phyloP scores from a whole-genome alignment of 2,888 invertebrate genomes.

The Ptychoptera contaminata region DNA sequence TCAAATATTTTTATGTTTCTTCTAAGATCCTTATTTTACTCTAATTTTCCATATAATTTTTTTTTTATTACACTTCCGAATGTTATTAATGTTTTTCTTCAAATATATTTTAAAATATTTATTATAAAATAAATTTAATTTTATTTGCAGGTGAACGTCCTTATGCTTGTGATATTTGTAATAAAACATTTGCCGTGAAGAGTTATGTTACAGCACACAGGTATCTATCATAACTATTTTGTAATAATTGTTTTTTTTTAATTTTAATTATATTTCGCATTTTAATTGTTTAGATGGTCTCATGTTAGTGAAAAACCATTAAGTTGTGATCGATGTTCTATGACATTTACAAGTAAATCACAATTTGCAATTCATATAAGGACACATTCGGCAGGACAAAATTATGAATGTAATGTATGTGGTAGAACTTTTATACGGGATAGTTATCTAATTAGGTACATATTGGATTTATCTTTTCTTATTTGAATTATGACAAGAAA shows the following conservation, averaged over 20 bases:
- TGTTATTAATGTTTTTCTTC: background rate
- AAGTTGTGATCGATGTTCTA: conserved; percentile 54
- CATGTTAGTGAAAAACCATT: conserved; percentile 61
- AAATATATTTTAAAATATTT: too few relatives aligned
- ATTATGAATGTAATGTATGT: conserved; percentile 59
- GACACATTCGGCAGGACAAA: conserved; percentile 51
- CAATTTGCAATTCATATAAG: conserved; percentile 63
- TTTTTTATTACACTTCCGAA: conserved; percentile 13
- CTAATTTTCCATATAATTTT: too few relatives aligned
- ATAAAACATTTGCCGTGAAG: conserved; percentile 66
- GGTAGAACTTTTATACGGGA: conserved; percentile 59
- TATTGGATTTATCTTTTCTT: background rate
- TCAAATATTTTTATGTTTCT: too few relatives aligned
- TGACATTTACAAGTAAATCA: conserved; percentile 57
- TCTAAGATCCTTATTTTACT: too few relatives aligned
- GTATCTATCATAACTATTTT: conserved; percentile 19
- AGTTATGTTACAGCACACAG: conserved; percentile 66
- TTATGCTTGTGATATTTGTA: conserved; percentile 63
- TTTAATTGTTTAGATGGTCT: conserved; percentile 52
- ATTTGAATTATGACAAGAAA: background rate
- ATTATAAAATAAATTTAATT: background rate
- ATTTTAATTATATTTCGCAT: conserved; percentile 3
- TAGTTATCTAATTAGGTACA: conserved; percentile 54
- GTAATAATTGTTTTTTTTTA: background rate
- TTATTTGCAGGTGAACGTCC: conserved; percentile 50